Base-by-base conservation (phyloP, 2,888 invertebrate species). In the Ametastegia equiseti region DNA sequence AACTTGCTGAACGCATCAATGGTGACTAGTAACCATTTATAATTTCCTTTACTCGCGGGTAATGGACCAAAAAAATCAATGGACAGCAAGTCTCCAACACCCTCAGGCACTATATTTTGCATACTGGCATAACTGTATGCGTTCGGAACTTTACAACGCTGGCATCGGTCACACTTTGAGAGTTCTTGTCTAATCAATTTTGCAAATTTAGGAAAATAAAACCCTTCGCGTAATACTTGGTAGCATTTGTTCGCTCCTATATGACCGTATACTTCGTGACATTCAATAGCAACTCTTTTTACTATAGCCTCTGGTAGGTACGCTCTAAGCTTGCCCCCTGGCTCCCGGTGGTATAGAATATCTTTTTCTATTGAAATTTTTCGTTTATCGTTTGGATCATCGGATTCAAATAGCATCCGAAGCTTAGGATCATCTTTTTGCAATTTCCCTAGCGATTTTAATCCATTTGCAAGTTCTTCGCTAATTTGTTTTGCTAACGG, bases 231-330 rank as follows among this genome's bases (percentile, higher is more conserved):
- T 4, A 80, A 15, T 6, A 80, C 42, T 42, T 23, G 11, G 1
- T 71, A 71, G 2, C 71, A 71, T 50, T 80, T 71, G 6, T 11
- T 50, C 9, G 39, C 71, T 1, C 80, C 80, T 5, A 33, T 9
- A n/a, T 80, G 80, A 0, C 80, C 80, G 57, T 80, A 80, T 19
- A 71, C 11, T 27, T 80, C 71, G 11, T 80, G 80, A 13, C 69
- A 54, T 71, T 80, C 80, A 3, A 7, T 27, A 1, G 73, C 23
- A n/a, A 80, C 5, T 13, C 23, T 13, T 15, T 71, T 42, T 0
- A 71, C 33, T n/a, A 65, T 9, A 0, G 1, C 5, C 47, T 65
- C 33, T 0, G 79, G 79, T 45, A 79, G 5, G 23, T 36, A 54
- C 0, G 39, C 54, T 7, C 19, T 13, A 15, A 11, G 9, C 11